Evolutionary conservation across 2,113 vertebrate genomes (phyloP).

Genomic region (Oreochromis niloticus): DNA sequence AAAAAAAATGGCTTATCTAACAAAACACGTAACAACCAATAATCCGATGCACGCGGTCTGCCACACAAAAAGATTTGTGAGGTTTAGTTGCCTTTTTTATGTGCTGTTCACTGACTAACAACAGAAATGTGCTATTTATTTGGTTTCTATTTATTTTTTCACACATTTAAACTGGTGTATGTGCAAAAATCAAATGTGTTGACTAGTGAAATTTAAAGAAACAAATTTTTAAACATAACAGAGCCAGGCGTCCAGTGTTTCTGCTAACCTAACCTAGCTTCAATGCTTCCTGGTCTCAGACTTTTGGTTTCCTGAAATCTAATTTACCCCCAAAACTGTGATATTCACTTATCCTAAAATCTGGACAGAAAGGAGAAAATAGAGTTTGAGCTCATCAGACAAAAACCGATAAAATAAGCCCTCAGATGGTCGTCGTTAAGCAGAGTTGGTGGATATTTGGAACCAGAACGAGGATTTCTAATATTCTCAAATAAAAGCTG

Average conservation of each 20-base stretch:
- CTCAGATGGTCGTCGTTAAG: accelerated
- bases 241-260: accelerated
- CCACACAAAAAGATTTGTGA: not conserved
- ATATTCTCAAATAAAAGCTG: not conserved
- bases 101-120: not conserved
- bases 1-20: not conserved
- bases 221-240: not conserved
- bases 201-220: not conserved
- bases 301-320: not conserved
- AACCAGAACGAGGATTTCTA: not conserved
- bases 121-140: not conserved
- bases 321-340: not conserved
- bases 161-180: not conserved
- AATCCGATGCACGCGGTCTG: accelerated
- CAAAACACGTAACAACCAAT: not conserved
- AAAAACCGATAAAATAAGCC: not conserved
- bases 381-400: not conserved
- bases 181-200: not conserved
- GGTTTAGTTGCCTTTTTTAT: not conserved
- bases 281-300: accelerated
- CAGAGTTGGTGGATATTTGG: not conserved
- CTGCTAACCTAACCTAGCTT: accelerated
- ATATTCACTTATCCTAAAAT: not conserved
- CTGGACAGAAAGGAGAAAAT: not conserved
- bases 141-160: not conserved